Conservation (phyloP, 2,797 vertebrate genomes). For the Megalops cyprinoides region DNA sequence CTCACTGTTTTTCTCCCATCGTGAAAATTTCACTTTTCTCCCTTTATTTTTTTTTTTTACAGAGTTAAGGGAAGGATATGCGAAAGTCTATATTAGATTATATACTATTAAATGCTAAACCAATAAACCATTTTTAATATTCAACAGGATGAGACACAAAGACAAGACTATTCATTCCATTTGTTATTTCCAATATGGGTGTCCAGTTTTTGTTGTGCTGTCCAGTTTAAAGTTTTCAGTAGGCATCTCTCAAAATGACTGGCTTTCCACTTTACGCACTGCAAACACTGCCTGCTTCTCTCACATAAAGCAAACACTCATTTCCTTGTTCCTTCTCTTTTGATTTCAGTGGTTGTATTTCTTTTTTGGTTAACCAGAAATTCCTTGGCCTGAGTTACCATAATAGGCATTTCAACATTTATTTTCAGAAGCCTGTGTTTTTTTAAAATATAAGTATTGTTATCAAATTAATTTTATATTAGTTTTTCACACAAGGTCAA, state of each 20-base stretch:
- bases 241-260: slow-evolving; percentile 43
- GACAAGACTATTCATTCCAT: slow-evolving; percentile 63
- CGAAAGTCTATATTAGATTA: slow-evolving; percentile 74
- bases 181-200: slow-evolving; percentile 57
- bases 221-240: slow-evolving; percentile 37
- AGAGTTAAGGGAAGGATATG: slow-evolving; percentile 74
- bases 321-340: slow-evolving; percentile 41
- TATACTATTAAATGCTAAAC: slow-evolving; percentile 70
- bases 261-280: slow-evolving; percentile 45
- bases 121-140: slow-evolving; percentile 62
- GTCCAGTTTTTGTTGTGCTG: slow-evolving; percentile 36
- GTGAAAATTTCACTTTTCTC: slow-evolving; percentile 60
- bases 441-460: slow-evolving; percentile 41
- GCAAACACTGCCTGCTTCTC: slow-evolving; percentile 43
- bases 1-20: slow-evolving; percentile 65
- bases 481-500: slow-evolving; percentile 59
- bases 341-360: slow-evolving; percentile 63
- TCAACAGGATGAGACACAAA: slow-evolving; percentile 63
- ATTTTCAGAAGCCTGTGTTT: slow-evolving; percentile 57
- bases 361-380: slow-evolving; percentile 68
- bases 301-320: slow-evolving; percentile 18
- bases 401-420: slow-evolving; percentile 59
- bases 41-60: slow-evolving; percentile 42
- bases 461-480: slow-evolving; percentile 45
- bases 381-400: slow-evolving; percentile 67